Evolutionary conservation across 2,797 vertebrate genomes (phyloP), one percentile per base, ranked within the genome.

Genomic region (Pelodytes ibericus): DNA sequence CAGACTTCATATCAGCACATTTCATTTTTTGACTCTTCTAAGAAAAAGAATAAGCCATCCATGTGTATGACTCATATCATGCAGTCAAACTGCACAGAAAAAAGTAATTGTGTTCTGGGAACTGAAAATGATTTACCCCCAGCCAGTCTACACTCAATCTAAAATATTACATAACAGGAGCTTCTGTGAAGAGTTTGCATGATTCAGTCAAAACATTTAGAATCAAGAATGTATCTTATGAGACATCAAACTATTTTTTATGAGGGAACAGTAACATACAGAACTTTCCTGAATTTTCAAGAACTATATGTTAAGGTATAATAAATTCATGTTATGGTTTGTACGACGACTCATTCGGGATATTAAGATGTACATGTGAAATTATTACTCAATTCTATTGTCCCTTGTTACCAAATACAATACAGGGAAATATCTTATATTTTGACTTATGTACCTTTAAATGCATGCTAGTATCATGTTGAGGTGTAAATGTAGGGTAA

Each of bases 21-120:
- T 58, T 33, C 10, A 58, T 22, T 39, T n/a, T 31, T 18, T 39
- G 67, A n/a, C 33, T 59, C 67, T 39, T 70, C 53, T 41, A 22
- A 41, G 51, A 58, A 58, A 20, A 70, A n/a, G 5, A 60, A 60
- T 60, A 31, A 60, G 27, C 4, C 58, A 30, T 27, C 20, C 27
- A 30, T 69, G 16, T 36, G 53, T n/a, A 68, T 31, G 27, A 68
- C 67, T 70, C 51, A 57, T 59, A n/a, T 60, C n/a, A 57, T 13
- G 26, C 16, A 67, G 24, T 27, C 44, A 65, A 41, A 65, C 2
- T 26, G 33, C 5, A 26, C 41, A 39, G 31, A 66, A 47, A 29
- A 26, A 18, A 25, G 2, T 36, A 36, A 36, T 36, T 36, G 33
- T 59, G 57, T 59, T 27, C 57, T 59, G 7, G 24, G 57, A 59